Evolutionary conservation across 53 echinoderm and acorn worm species (phyloP).

Genomic region (Paracentrotus lividus): DNA sequence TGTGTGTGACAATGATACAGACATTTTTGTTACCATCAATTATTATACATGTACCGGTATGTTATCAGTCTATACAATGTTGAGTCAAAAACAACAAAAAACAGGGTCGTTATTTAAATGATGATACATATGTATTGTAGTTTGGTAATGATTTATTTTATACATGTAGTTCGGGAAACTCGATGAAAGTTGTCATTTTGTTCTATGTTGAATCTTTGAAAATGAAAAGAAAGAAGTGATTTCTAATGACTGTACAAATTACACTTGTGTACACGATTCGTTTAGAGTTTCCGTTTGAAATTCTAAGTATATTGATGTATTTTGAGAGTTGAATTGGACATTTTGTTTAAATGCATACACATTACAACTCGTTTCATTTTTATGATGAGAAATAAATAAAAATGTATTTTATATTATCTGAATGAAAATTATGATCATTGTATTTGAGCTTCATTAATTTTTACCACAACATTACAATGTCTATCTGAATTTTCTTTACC

Average conservation of each 20-base stretch:
- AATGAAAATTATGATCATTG: too few species aligned
- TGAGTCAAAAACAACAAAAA: too few species aligned
- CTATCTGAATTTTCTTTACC: too few species aligned
- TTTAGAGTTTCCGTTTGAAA: neutral
- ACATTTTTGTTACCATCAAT: neutral
- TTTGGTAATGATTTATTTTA: neutral
- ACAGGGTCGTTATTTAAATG: slow-evolving; percentile 20
- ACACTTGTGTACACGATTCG: neutral
- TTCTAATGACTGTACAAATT: neutral
- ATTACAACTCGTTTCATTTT: neutral
- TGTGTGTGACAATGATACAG: neutral
- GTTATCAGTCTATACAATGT: slow-evolving; percentile 4
- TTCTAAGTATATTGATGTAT: neutral
- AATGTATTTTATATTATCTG: too few species aligned
- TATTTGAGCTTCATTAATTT: too few species aligned
- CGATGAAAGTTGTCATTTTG: neutral
- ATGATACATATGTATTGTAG: neutral
- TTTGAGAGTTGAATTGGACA: neutral
- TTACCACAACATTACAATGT: too few species aligned
- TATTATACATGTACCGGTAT: neutral
- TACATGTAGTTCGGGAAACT: neutral
- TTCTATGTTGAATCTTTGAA: neutral
- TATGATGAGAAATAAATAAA: too few species aligned
- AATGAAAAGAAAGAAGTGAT: neutral
- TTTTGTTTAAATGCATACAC: neutral